These are phyloP conservation scores for Asteroscopus sphinx DNA, from an alignment of 2,888 invertebrate genomes.

Conservation along the genomic window DNA sequence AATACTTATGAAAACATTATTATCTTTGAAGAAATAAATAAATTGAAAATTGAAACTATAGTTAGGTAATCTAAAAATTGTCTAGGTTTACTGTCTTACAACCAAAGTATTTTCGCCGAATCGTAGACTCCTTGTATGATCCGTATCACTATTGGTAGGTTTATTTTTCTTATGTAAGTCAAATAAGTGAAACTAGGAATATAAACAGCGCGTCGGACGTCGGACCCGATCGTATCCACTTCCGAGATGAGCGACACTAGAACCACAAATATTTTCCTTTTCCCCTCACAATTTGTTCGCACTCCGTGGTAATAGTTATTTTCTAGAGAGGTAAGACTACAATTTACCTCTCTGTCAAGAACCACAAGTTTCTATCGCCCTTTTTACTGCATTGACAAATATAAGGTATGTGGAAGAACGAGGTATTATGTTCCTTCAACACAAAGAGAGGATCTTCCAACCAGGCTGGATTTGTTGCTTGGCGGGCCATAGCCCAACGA, in stretches of 20 bases:
- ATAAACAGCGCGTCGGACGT: conserved; percentile 45
- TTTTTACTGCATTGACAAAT: conserved; percentile 26
- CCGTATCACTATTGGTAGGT: conserved; percentile 36
- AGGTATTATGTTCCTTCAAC: too few relatives aligned
- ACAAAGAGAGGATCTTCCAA: too few relatives aligned
- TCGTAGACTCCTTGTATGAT: conserved; percentile 13
- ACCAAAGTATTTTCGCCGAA: conserved; percentile 31
- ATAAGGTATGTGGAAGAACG: too few relatives aligned
- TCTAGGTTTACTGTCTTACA: neutral
- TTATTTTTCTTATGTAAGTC: conserved; percentile 55
- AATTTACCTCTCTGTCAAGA: conserved; percentile 25
- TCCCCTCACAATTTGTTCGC: conserved; percentile 43
- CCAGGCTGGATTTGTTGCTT: too few relatives aligned
- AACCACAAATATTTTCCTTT: conserved; percentile 53
- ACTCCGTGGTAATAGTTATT: conserved; percentile 48
- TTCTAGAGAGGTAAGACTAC: conserved; percentile 26
- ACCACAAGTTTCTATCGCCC: conserved; percentile 13
- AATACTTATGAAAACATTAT: too few relatives aligned
- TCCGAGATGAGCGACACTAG: conserved; percentile 45
- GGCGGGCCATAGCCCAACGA: too few relatives aligned
- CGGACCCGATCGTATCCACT: conserved; percentile 52
- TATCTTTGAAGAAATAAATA: too few relatives aligned
- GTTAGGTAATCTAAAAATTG: too few relatives aligned
- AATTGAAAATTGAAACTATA: too few relatives aligned
- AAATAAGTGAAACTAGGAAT: conserved; percentile 48